Percentiles rank a stretch among this genome's conserved stretches.
Evolutionary conservation across 2,888 invertebrate genomes (phyloP).

Genomic region (Nomada ferruginata): DNA sequence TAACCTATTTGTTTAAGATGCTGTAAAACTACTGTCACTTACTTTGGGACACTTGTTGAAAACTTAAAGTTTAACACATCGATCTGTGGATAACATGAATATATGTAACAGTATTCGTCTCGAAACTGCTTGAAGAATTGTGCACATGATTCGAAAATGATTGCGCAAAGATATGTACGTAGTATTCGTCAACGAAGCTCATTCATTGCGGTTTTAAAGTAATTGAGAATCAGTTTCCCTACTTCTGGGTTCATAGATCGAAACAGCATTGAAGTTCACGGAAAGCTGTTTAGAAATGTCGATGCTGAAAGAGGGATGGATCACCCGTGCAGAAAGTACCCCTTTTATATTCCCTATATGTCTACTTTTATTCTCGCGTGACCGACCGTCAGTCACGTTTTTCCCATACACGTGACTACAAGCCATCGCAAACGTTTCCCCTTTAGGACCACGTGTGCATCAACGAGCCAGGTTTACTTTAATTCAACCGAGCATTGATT

Average conservation of each 20-base stretch:
- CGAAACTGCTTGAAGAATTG: too few species aligned
- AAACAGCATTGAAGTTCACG: not conserved
- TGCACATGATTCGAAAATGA: too few species aligned
- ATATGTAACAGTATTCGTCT: too few species aligned
- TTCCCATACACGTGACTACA: slow-evolving; percentile 19
- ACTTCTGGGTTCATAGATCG: not conserved
- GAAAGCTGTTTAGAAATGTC: slow-evolving; percentile 1
- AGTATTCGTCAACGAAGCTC: too few species aligned
- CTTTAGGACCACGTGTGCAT: not conserved
- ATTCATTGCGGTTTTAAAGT: too few species aligned
- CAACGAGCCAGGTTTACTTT: slow-evolving; percentile 12
- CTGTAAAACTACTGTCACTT: too few species aligned
- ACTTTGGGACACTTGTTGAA: too few species aligned
- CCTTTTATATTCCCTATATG: slow-evolving; percentile 10
- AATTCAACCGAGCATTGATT: slow-evolving; percentile 16
- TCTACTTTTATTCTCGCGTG: slow-evolving; percentile 1
- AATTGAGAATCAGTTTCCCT: too few species aligned
- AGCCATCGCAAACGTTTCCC: slow-evolving; percentile 14
- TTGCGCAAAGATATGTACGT: too few species aligned
- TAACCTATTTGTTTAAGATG: too few species aligned
- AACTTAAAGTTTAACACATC: too few species aligned
- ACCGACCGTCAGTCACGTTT: slow-evolving; percentile 21
- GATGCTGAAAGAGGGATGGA: not conserved
- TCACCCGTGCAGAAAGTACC: slow-evolving; percentile 12
- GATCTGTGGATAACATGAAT: too few species aligned